A percentile compares a stretch with the other conserved stretches of the same genome.
These are phyloP conservation scores for Drosophila anceps DNA, from an alignment of 2,888 invertebrate species.

Conservation along the genomic window DNA sequence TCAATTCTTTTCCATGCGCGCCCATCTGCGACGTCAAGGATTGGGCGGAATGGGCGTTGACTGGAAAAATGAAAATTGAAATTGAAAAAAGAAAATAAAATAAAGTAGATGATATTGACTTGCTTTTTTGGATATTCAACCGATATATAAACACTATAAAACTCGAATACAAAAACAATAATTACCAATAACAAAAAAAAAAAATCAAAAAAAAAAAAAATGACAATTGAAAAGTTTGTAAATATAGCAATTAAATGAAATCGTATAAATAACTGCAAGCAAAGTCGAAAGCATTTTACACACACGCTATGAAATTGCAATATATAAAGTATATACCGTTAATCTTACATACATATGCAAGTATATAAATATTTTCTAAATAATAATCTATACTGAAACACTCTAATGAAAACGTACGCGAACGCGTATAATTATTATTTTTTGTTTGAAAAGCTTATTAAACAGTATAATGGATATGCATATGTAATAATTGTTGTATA, in stretches of 20 bases:
- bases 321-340: constrained; percentile 43
- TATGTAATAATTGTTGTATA: constrained; percentile 70
- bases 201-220: too few relatives aligned
- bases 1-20: constrained; percentile 2
- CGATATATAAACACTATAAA: constrained; percentile 45
- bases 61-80: constrained; percentile 2
- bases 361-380: constrained; percentile 31
- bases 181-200: constrained; percentile 25
- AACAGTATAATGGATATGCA: constrained; percentile 47
- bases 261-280: constrained; percentile 8
- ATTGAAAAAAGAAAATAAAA: constrained; percentile 13
- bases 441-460: constrained; percentile 54
- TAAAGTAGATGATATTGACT: constrained; percentile 24
- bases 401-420: constrained; percentile 42
- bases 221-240: constrained; percentile 42
- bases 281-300: constrained; percentile 36
- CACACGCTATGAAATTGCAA: constrained; percentile 48
- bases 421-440: constrained; percentile 40
- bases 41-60: background rate
- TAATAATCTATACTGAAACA: constrained; percentile 24
- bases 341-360: constrained; percentile 32
- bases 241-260: constrained; percentile 30
- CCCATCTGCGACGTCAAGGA: constrained; percentile 7
- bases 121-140: constrained; percentile 50
- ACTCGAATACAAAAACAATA: constrained; percentile 49